Conservation (phyloP, 2,888 invertebrate genomes). For the Capitulum mitella region DNA sequence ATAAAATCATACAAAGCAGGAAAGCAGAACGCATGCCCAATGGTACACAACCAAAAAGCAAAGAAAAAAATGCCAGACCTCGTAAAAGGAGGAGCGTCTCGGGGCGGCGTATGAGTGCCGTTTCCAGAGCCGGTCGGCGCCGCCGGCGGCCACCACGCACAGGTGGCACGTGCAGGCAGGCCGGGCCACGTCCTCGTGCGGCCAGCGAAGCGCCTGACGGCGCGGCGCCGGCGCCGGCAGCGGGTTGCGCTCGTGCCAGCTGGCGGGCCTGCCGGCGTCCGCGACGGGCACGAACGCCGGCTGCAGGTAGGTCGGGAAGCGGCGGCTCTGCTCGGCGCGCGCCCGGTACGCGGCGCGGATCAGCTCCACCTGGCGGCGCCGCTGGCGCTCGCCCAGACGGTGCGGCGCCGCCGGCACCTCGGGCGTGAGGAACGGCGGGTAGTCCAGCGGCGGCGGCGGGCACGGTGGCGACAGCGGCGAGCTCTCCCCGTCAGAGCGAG, state of each 20-base stretch:
- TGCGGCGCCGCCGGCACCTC: background rate
- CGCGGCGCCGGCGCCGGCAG: background rate
- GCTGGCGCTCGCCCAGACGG: background rate
- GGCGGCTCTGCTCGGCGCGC: background rate
- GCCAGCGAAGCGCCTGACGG: background rate
- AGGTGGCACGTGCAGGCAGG: background rate
- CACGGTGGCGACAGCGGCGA: too few relatives aligned
- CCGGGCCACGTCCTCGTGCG: background rate
- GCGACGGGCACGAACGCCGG: background rate
- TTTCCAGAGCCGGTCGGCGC: background rate
- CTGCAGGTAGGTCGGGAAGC: too few relatives aligned
- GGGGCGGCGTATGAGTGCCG: background rate
- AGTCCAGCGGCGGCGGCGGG: too few relatives aligned
- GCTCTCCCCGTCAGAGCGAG: too few relatives aligned
- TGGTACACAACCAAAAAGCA: too few relatives aligned
- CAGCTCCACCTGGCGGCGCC: background rate
- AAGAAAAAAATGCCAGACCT: too few relatives aligned
- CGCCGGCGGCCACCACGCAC: background rate
- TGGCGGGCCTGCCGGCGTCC: background rate
- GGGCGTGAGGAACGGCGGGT: background rate
- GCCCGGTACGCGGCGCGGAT: slow-evolving; percentile 12
- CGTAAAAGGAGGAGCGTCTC: background rate
- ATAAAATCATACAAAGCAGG: too few relatives aligned
- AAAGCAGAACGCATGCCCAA: too few relatives aligned
- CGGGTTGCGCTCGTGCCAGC: background rate